Percentiles rank a stretch among this genome's conserved stretches.
Conservation (phyloP, 1,140 invertebrate genomes). For the Drosophila willistoni region DNA sequence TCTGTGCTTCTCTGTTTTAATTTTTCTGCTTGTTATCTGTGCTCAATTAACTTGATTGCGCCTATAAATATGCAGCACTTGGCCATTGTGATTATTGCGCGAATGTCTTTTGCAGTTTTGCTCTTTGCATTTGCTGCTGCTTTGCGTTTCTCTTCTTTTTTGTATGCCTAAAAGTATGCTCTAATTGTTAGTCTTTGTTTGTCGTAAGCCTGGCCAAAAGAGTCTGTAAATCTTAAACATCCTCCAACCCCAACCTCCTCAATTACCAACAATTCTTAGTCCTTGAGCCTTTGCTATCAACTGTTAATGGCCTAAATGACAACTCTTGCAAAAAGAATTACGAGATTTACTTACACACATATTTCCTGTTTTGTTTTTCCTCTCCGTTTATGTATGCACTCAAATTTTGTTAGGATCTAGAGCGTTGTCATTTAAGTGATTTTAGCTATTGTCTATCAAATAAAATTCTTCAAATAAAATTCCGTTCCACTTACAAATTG, state of each 20-base stretch:
- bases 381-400: not conserved
- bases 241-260: not conserved
- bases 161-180: constrained; percentile 58
- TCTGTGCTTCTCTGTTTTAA: constrained; percentile 21
- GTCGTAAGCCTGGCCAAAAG: constrained; percentile 23
- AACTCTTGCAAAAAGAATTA: constrained; percentile 5
- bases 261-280: not conserved
- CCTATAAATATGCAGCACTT: constrained; percentile 81
- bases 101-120: constrained; percentile 42
- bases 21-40: constrained; percentile 29
- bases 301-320: constrained; percentile 11
- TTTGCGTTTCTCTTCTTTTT: constrained; percentile 20
- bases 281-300: constrained; percentile 9
- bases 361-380: not conserved
- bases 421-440: not conserved
- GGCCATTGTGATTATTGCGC: constrained; percentile 71
- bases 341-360: not conserved
- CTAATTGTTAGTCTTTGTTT: constrained; percentile 72
- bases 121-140: constrained; percentile 19
- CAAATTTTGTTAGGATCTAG: not conserved
- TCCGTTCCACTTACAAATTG: too few relatives aligned
- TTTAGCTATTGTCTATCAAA: too few relatives aligned
- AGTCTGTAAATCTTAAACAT: constrained; percentile 8
- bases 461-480: too few relatives aligned
- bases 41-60: constrained; percentile 81